Percentiles rank a stretch among this genome's conserved stretches.
These are phyloP conservation scores for Psephotus haematonotus DNA, from an alignment of 2,113 vertebrate species.

Conservation along the genomic window DNA sequence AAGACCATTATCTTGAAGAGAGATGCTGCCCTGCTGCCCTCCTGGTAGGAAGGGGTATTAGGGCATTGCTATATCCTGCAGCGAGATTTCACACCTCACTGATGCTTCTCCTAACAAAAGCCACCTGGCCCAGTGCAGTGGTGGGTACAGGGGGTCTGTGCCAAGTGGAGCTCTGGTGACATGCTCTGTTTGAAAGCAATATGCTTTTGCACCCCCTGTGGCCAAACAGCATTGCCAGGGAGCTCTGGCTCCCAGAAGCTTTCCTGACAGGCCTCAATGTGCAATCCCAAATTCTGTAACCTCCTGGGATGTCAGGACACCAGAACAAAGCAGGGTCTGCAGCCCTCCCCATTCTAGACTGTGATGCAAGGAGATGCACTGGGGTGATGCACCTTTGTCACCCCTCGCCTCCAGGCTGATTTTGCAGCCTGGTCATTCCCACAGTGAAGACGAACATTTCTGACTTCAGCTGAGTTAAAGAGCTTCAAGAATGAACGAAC, in stretches of 20 bases:
- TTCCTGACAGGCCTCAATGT: fast-evolving
- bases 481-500: slow-evolving; percentile 15
- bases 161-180: neutral
- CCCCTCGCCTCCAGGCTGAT: neutral
- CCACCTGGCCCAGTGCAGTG: fast-evolving
- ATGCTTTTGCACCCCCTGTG: neutral
- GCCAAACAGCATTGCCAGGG: neutral
- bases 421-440: neutral
- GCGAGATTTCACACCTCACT: neutral
- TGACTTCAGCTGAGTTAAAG: slow-evolving; percentile 32
- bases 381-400: neutral
- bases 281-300: neutral
- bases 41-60: neutral
- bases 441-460: neutral
- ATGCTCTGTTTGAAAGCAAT: neutral
- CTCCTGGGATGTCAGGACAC: neutral
- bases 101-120: neutral
- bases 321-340: neutral
- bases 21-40: neutral
- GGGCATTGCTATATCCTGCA: neutral
- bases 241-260: neutral
- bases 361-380: fast-evolving
- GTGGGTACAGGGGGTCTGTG: neutral
- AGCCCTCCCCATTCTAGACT: neutral
- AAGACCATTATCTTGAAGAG: neutral